These are phyloP conservation scores for Drosophila infuscata DNA, from an alignment of 2,888 invertebrate species.

Conservation along the genomic window DNA sequence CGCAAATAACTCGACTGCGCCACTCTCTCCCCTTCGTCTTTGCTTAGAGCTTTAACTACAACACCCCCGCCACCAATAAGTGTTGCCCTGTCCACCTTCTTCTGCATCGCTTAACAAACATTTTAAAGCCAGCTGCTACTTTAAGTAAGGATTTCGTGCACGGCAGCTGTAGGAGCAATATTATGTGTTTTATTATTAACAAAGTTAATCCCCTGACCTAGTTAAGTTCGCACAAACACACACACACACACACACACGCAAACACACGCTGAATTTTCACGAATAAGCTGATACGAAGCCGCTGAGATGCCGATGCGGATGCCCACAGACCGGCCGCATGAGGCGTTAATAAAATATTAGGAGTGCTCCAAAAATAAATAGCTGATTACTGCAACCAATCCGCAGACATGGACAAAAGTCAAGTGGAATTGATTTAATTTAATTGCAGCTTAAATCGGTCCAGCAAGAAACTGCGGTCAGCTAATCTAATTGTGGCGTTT, in stretches of 20 bases:
- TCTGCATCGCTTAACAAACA: conserved; percentile 49
- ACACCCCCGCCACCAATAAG: not conserved
- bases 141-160: conserved; percentile 50
- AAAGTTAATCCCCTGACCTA: conserved; percentile 76
- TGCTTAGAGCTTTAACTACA: not conserved
- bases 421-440: conserved; percentile 52
- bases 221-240: conserved; percentile 52
- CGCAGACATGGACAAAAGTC: conserved; percentile 37
- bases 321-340: conserved; percentile 40
- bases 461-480: conserved; percentile 3
- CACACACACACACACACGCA: conserved; percentile 9
- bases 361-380: conserved; percentile 50
- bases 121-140: conserved; percentile 65
- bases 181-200: conserved; percentile 75
- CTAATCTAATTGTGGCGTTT: conserved; percentile 15
- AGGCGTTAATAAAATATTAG: conserved; percentile 63
- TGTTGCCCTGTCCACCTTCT: conserved; percentile 24
- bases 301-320: conserved; percentile 25
- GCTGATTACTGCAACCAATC: conserved; percentile 54
- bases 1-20: conserved; percentile 29
- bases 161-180: conserved; percentile 61
- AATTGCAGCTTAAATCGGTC: conserved; percentile 39
- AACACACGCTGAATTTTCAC: not conserved
- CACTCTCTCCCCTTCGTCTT: not conserved
- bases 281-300: conserved; percentile 15